Evolutionary conservation across 35 echinoderm and acorn worm genomes (phyloP), one percentile per base, ranked within the genome.

Genomic region (Diadema setosum): DNA sequence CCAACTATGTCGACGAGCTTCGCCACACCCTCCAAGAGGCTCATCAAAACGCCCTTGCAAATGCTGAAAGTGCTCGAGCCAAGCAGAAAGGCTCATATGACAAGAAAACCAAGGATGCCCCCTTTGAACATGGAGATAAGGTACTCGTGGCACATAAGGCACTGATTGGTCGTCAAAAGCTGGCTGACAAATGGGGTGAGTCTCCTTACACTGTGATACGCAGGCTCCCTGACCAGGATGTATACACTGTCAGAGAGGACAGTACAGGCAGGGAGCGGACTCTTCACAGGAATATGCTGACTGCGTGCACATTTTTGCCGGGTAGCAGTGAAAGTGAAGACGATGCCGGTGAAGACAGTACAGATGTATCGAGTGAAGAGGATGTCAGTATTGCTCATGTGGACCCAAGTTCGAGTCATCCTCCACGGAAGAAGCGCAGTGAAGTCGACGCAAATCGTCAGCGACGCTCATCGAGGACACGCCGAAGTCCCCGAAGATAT

Each of bases 111-210:
- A 26, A 33, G 16, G 65, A 70, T 14, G 33, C 27, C 16, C 2
- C 24, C 4, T 70, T 31, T 27, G 27, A 23, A 35, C 15, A 31
- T 11, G 87, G 87, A 35, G 87, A 90, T 26, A 82, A 29, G 31
- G 87, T 83, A 5, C 80, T 90, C 2, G 58, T 90, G 18, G 31
- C 57, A 3, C 82, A 90, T 65, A 34, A 83, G 45, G 20, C 57
- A 5, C 4, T 84, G 3, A 45, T 18, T 2, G 87, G 87, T 12
- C 56, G 80, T 25, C 87, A 65, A 18, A 91, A 91, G 46, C 30
- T 91, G 21, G 89, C 89, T 2, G 89, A 91, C 39, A 42, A 64
- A 74, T 91, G 89, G 89, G 82, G 78, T 29, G 81, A 84, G 3
- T 58, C 39, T 25, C 23, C 70, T 24, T 91, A 91, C 82, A 50